Evolutionary conservation across 2,888 invertebrate genomes (phyloP).

Genomic region (Acrobasis repandana): DNA sequence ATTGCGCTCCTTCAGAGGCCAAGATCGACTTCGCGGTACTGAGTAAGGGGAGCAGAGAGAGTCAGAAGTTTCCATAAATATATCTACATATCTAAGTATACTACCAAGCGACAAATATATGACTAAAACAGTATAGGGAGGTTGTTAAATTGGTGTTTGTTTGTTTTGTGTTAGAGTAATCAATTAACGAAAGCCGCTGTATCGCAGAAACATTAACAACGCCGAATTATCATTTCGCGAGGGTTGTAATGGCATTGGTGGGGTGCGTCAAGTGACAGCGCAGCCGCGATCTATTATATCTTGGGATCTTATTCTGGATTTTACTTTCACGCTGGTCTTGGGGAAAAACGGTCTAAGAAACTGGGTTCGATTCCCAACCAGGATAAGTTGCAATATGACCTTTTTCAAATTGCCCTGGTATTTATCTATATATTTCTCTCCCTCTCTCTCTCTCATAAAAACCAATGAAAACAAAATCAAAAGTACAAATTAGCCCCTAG

Average conservation of each 20-base stretch:
- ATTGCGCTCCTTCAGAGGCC: no score
- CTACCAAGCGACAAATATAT: not conserved
- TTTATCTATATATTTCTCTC: no score
- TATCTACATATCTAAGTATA: not conserved
- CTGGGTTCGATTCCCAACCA: no score
- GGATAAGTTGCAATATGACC: not conserved
- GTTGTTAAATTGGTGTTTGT: constrained; percentile 4
- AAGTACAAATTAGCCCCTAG: no score
- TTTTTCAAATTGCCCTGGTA: no score
- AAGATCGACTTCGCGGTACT: no score
- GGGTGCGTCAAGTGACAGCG: constrained; percentile 78
- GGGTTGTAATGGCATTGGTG: constrained; percentile 70
- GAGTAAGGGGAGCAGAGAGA: no score
- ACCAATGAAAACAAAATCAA: no score
- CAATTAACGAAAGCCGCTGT: constrained; percentile 6
- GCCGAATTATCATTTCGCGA: constrained; percentile 57
- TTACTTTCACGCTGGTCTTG: not conserved
- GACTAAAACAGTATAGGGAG: not conserved
- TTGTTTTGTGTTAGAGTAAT: constrained; percentile 16
- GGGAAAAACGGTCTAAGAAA: not conserved
- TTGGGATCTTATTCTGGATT: constrained; percentile 55
- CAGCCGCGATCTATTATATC: constrained; percentile 72
- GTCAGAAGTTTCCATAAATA: no score
- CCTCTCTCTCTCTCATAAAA: no score
- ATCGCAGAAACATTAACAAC: constrained; percentile 32